A percentile compares a stretch with the other conserved stretches of the same genome.
Evolutionary conservation across 2,888 invertebrate species (phyloP).

Genomic region (Ormyrus thymus): DNA sequence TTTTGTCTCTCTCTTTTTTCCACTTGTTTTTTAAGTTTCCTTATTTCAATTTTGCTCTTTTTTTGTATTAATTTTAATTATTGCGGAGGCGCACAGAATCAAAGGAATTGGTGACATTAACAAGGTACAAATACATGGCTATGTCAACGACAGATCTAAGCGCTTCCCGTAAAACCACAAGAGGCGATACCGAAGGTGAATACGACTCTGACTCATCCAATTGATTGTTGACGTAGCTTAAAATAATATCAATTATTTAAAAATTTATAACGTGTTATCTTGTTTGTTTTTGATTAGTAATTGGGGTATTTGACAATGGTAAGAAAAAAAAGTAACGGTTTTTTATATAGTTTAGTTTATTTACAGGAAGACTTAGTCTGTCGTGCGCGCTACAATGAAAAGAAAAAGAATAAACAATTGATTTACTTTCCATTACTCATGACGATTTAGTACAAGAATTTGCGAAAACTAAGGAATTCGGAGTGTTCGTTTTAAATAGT

Average conservation of each 20-base stretch:
- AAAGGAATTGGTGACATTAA: constrained; percentile 51
- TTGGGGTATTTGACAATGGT: constrained; percentile 40
- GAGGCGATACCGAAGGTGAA: no score
- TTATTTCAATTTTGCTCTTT: constrained; percentile 53
- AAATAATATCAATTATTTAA: no score
- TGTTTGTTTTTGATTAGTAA: no score
- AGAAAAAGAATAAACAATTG: constrained; percentile 53
- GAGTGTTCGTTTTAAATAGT: constrained; percentile 50
- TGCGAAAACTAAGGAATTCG: constrained; percentile 44
- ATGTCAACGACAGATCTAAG: constrained; percentile 54
- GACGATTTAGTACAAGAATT: constrained; percentile 53
- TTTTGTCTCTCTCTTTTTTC: constrained; percentile 55
- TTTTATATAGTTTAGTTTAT: constrained; percentile 55
- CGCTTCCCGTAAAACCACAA: constrained; percentile 46
- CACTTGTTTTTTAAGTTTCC: constrained; percentile 49
- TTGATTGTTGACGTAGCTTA: no score
- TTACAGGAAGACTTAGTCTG: constrained; percentile 59
- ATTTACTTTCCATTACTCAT: constrained; percentile 50
- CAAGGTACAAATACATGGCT: constrained; percentile 51
- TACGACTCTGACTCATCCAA: no score
- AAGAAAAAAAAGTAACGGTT: constrained; percentile 49
- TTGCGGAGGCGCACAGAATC: constrained; percentile 50
- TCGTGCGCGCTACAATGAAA: constrained; percentile 58
- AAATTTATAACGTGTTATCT: no score
- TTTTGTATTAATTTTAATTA: constrained; percentile 51